Conservation (phyloP, 1,140 invertebrate species). For the Zaprionus africanus region DNA sequence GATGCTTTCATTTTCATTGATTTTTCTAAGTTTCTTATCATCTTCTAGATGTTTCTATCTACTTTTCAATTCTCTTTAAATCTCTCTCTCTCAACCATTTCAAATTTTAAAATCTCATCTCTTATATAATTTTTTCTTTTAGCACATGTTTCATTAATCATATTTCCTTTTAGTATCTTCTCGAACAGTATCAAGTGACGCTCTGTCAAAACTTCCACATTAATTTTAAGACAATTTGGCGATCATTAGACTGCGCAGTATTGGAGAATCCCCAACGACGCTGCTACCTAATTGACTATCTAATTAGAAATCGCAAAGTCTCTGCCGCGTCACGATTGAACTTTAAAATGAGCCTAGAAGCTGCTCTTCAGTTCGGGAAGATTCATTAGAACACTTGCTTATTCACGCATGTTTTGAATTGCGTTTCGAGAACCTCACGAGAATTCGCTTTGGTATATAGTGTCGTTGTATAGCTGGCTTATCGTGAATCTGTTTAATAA, state of each 20-base stretch:
- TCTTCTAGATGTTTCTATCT: not conserved
- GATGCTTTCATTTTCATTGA: too few species aligned
- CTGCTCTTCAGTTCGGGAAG: slow-evolving; percentile 1
- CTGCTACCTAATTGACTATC: not conserved
- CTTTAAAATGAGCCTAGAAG: not conserved
- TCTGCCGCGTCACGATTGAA: slow-evolving; percentile 15
- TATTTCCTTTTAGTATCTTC: too few species aligned
- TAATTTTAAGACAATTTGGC: not conserved
- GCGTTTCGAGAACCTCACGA: not conserved
- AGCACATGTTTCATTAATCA: not conserved
- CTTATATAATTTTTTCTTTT: not conserved
- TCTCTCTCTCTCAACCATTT: not conserved
- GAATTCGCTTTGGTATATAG: not conserved
- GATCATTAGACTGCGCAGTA: not conserved
- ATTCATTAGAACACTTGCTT: slow-evolving; percentile 6
- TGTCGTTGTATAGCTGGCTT: not conserved
- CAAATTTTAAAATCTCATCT: not conserved
- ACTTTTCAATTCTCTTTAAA: not conserved
- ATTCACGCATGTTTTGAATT: slow-evolving; percentile 3
- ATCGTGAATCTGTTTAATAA: slow-evolving; percentile 29
- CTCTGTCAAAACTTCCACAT: not conserved
- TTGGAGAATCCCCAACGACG: not conserved
- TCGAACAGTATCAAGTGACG: too few species aligned
- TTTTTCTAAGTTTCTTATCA: not conserved
- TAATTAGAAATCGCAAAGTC: not conserved